These are phyloP conservation scores for Galerucella calmariensis DNA, from an alignment of 2,888 invertebrate genomes.

Conservation along the genomic window DNA sequence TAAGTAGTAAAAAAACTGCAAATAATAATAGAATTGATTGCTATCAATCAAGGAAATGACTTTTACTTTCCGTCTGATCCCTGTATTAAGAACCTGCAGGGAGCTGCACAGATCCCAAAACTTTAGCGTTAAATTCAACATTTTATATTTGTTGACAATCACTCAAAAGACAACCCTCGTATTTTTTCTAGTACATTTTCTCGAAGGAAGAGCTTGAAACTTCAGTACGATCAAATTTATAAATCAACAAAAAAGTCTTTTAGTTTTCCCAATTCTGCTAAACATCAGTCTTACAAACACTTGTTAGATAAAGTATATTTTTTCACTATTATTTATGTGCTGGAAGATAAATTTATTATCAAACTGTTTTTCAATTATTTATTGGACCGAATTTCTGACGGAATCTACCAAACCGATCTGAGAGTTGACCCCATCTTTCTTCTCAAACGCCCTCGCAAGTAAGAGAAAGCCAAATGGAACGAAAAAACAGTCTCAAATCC, in stretches of 20 bases:
- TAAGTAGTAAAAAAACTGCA: no score
- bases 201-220: no score
- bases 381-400: slow-evolving; percentile 26
- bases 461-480: slow-evolving; percentile 38
- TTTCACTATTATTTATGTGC: background rate
- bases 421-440: slow-evolving; percentile 35
- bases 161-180: no score
- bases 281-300: background rate
- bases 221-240: background rate
- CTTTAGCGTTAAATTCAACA: no score
- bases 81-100: no score
- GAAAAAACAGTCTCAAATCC: slow-evolving; percentile 39
- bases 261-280: background rate
- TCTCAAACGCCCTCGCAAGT: slow-evolving; percentile 30
- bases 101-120: no score
- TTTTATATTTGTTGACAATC: no score
- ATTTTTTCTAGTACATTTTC: no score
- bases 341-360: slow-evolving; percentile 16
- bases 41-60: no score
- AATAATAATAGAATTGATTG: no score
- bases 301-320: slow-evolving; percentile 8
- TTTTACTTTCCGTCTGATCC: no score
- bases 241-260: background rate
- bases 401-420: slow-evolving; percentile 23
- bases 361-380: slow-evolving; percentile 31